Base-by-base conservation (phyloP, 1,140 invertebrate genomes). In the Leptopilina clavipes region DNA sequence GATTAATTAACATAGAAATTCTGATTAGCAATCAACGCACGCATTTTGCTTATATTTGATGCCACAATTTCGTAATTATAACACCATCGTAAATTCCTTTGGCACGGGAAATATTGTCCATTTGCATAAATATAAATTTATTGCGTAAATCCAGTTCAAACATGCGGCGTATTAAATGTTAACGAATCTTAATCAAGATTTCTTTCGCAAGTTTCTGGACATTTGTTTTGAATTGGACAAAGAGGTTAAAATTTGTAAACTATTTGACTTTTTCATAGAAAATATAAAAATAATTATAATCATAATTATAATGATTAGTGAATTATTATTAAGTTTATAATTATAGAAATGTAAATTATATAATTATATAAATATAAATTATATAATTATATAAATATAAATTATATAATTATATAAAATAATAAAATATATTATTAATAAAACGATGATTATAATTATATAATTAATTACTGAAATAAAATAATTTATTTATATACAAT, bases 11-110 rank as follows among this genome's bases (percentile, higher is more conserved):
- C 10, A 3, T 59, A 22, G 9, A 31, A 22, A 25, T 65, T 14
- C 10, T 65, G 56, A 65, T 65, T 12, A 7, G 19, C 22, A 59
- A 59, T 59, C 11, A 59, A 19, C 54, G 12, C 11, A 10, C 56
- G 56, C 11, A n/a, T 25, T 25, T 54, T 17, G 18, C 22, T 12
- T 11, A 11, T 65, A 65, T 65, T 52, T 65, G 56, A 65, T 65
- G 56, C 18, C 18, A 25, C 56, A 65, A 65, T 65, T 65, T 65
- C 56, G 56, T 65, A 31, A 65, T 65, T 65, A 65, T 65, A 31
- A 31, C 56, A 25, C 19, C 56, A 65, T 65, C 56, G 56, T 31
- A 25, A 65, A 25, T 65, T 25, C 56, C 56, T 22, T 11, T 19
- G 52, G n/a, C 25, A 22, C 56, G 19, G 56, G 19, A 25, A 25